phyloP scores from a whole-genome alignment of 2,113 vertebrate species.

The Ovis canadensis region DNA sequence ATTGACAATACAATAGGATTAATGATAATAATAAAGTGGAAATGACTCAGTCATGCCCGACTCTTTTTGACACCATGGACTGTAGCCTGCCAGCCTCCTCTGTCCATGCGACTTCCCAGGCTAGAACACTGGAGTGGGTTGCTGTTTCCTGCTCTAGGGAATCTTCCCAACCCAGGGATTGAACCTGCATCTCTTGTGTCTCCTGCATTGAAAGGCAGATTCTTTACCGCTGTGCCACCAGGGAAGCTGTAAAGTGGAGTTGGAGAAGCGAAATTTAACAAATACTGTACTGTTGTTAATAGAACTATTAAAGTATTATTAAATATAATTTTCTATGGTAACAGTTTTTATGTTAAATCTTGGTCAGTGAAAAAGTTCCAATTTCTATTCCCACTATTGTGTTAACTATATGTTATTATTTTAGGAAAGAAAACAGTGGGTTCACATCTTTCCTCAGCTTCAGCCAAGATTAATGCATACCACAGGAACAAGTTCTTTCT shows the following conservation, averaged over 20 bases:
- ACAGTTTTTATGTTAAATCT: neutral
- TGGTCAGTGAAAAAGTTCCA: neutral
- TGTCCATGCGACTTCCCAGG: neutral
- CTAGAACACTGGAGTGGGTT: neutral
- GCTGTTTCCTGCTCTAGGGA: neutral
- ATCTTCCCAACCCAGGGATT: neutral
- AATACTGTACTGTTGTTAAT: neutral
- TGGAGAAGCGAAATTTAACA: neutral
- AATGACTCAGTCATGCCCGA: neutral
- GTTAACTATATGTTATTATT: neutral
- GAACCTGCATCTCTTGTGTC: neutral
- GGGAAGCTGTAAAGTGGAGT: neutral
- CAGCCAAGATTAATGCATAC: neutral
- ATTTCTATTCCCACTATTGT: neutral
- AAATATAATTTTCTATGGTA: neutral
- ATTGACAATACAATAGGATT: neutral
- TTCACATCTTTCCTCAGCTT: neutral
- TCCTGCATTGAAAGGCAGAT: neutral
- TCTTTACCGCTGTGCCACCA: neutral
- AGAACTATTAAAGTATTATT: neutral
- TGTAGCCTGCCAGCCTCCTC: neutral
- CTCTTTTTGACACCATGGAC: neutral
- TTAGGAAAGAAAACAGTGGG: neutral
- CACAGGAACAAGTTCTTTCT: neutral
- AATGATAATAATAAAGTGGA: neutral